Base-by-base conservation (phyloP, 2,797 vertebrate species). In the Acestrorhynchus altus region DNA sequence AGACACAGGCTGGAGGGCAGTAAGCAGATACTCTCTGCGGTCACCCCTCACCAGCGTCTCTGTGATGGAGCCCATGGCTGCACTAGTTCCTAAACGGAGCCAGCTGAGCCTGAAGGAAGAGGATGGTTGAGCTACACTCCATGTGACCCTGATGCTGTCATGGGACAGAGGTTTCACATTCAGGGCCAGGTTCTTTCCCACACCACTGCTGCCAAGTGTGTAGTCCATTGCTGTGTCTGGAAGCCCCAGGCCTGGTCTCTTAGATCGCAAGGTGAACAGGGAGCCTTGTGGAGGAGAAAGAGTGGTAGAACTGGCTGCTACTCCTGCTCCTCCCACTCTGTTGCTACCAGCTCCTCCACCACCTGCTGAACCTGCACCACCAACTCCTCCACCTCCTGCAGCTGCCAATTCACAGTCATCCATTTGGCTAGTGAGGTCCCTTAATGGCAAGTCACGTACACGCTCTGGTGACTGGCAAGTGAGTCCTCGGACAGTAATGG, bases 1-100 rank as follows among this genome's bases (percentile, higher is more conserved):
- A 61, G 96, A 96, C 75, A 90, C 92, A 39, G 96, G 96, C 65
- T 97, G 95, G 83, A 98, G 85, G 16, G 96, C 92, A 0, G 95
- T 96, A 26, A 98, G 93, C 42, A 97, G 89, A 87, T 98, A 98
- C 84, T 97, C 96, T 0, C 95, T 93, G 52, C 94, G 94, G 76
- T 98, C 96, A 0, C 96, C 96, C 57, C 95, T 91, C 42, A 98
- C 96, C 73, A 98, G 89, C 0, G 96, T 97, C 90, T 98, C 96
- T 1, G 96, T 97, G 82, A 98, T 97, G 20, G 96, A 96, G 11
- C 96, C 96, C 84, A 95, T 95, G 2, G 95, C 93, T 0, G 94
- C 94, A 68, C 94, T 95, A 67, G 92, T 94, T 26, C 96, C 95
- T 9, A 96, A 90, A 28, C 96, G 94, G 0, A 97, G 90, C 97